A percentile compares a stretch with the other conserved stretches of the same genome.
Evolutionary conservation across 1,140 invertebrate genomes (phyloP).

Genomic region (Lordiphosa collinella): DNA sequence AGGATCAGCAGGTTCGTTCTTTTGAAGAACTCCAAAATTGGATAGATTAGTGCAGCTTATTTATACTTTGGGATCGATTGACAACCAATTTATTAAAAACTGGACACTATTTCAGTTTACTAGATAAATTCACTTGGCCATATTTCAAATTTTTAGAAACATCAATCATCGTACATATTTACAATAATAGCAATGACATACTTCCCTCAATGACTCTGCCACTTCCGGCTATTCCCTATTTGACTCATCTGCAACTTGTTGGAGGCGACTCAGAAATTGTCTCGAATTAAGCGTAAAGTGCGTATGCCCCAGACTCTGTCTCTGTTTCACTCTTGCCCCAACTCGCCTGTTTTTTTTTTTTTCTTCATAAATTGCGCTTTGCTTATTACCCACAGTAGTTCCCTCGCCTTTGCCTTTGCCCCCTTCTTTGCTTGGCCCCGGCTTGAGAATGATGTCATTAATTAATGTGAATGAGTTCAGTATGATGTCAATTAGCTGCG

Average conservation of each 20-base stretch:
- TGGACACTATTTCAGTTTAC: too few species aligned
- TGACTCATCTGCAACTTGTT: slow-evolving; percentile 1
- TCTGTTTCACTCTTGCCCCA: neutral
- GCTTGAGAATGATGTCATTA: slow-evolving; percentile 73
- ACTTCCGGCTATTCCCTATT: slow-evolving; percentile 22
- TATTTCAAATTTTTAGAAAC: too few species aligned
- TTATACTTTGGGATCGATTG: too few species aligned
- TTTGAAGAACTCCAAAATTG: too few species aligned
- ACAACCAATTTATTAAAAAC: too few species aligned
- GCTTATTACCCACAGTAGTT: slow-evolving; percentile 28
- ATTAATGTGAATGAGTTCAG: slow-evolving; percentile 78
- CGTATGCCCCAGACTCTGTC: slow-evolving; percentile 25
- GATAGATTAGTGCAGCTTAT: too few species aligned
- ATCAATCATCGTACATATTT: too few species aligned
- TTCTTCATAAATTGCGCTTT: slow-evolving; percentile 48
- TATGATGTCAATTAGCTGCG: slow-evolving; percentile 78
- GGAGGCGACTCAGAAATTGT: slow-evolving; percentile 49
- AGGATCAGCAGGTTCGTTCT: too few species aligned
- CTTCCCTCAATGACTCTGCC: neutral
- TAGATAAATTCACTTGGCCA: too few species aligned
- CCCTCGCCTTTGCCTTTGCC: slow-evolving; percentile 3
- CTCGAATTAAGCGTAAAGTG: slow-evolving; percentile 61
- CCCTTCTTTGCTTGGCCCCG: slow-evolving; percentile 34
- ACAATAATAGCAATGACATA: too few species aligned
- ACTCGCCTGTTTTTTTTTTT: too few species aligned